Conservation (phyloP, 2,888 invertebrate genomes). For the Drosophila maculinotata region DNA sequence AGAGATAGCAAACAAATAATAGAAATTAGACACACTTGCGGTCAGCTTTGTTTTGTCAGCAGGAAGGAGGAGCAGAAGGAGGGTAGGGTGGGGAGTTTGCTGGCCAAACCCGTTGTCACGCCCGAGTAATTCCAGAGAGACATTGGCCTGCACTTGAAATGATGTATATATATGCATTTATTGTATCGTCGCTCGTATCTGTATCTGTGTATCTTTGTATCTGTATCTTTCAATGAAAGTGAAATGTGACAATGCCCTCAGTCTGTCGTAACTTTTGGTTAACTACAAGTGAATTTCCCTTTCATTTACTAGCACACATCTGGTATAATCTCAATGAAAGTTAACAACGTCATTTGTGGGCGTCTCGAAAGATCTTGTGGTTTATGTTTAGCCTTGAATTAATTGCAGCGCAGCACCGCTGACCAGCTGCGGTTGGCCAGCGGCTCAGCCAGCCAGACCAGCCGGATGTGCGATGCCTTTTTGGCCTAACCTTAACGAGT, state of each 20-base stretch:
- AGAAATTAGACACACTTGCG: conserved; percentile 75
- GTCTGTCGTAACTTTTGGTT: conserved; percentile 27
- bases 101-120: conserved; percentile 67
- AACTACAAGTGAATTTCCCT: conserved; percentile 59
- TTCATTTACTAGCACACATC: conserved; percentile 57
- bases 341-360: conserved; percentile 40
- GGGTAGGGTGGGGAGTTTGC: conserved; percentile 16
- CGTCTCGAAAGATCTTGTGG: conserved; percentile 31
- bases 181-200: conserved; percentile 3
- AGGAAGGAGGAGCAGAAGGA: neutral
- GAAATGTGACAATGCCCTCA: conserved; percentile 78
- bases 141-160: conserved; percentile 69
- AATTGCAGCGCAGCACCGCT: conserved; percentile 19
- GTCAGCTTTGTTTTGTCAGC: conserved; percentile 57
- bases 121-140: conserved; percentile 49
- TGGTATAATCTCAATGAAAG: conserved; percentile 52
- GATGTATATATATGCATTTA: conserved; percentile 31
- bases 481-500: conserved; percentile 12
- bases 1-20: conserved; percentile 52
- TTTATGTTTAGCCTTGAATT: conserved; percentile 45
- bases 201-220: conserved; percentile 12
- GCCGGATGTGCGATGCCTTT: conserved; percentile 57
- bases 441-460: conserved; percentile 47
- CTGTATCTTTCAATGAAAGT: conserved; percentile 63
- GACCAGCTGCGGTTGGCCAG: conserved; percentile 48